phyloP scores from a whole-genome alignment of 2,113 vertebrate species.

The Petrocephalus zakoni region DNA sequence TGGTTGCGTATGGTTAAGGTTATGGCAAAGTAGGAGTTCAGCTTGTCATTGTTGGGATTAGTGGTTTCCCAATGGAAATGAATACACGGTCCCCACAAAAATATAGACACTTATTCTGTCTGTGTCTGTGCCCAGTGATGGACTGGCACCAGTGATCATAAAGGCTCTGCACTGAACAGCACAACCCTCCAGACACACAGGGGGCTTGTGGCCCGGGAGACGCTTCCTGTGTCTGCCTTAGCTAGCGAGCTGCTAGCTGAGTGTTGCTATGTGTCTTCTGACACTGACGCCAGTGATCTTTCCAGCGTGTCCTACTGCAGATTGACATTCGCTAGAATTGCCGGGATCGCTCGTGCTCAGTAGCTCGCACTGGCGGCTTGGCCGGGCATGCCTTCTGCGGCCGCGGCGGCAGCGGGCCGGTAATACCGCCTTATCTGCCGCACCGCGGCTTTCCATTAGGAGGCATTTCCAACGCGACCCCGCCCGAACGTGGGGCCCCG shows the following conservation, averaged over 20 bases:
- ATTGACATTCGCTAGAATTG: constrained; percentile 67
- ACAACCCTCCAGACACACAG: not conserved
- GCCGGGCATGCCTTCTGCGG: constrained; percentile 54
- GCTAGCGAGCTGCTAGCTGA: constrained; percentile 24
- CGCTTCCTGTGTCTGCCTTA: constrained; percentile 34
- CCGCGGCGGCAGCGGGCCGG: constrained; percentile 44
- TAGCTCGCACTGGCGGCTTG: constrained; percentile 56
- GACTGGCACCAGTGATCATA: not conserved
- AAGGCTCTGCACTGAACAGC: not conserved
- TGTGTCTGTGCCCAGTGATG: not conserved
- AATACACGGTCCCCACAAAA: not conserved
- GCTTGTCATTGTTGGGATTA: no score
- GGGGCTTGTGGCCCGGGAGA: not conserved
- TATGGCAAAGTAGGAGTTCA: no score
- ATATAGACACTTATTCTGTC: not conserved
- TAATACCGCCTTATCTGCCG: constrained; percentile 64
- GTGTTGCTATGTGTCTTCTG: constrained; percentile 40
- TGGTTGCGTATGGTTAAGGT: no score
- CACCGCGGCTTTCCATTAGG: constrained; percentile 59
- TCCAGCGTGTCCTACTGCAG: constrained; percentile 53
- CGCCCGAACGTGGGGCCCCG: constrained; percentile 59
- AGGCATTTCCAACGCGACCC: constrained; percentile 58
- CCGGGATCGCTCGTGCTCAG: constrained; percentile 63
- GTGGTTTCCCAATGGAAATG: no score
- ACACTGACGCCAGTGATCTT: constrained; percentile 55